Evolutionary conservation across 2,797 vertebrate genomes (phyloP).

Genomic region (Enteromius trimaculatus): DNA sequence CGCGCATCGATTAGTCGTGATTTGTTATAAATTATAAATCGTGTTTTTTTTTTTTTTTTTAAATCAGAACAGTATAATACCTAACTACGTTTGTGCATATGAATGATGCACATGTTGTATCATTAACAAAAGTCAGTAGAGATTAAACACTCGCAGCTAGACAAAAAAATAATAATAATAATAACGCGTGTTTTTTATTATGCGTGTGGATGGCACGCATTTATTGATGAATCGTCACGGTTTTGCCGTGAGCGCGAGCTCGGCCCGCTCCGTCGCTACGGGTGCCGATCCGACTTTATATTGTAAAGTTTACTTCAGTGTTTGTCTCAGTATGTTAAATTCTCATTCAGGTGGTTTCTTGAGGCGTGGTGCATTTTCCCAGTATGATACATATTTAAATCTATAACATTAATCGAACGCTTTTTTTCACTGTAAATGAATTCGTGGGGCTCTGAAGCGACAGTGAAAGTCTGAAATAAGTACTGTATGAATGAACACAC

Average conservation of each 20-base stretch:
- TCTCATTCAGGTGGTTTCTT: not conserved
- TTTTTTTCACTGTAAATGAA: not conserved
- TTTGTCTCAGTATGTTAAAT: not conserved
- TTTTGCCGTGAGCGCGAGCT: not conserved
- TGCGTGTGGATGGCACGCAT: not conserved
- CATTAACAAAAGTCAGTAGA: not conserved
- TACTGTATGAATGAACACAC: not conserved
- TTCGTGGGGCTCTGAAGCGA: not conserved
- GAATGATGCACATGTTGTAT: not conserved
- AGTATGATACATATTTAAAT: not conserved
- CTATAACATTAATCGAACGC: not conserved
- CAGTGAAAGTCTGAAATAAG: not conserved
- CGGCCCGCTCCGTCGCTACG: not conserved
- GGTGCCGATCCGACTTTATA: not conserved
- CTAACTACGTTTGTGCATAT: not conserved
- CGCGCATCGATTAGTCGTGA: not conserved
- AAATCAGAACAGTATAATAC: not conserved
- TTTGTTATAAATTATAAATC: not conserved
- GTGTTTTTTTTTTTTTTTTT: not conserved
- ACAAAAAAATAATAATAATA: not conserved
- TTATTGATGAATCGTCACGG: not conserved
- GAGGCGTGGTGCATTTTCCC: not conserved
- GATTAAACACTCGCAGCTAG: not conserved
- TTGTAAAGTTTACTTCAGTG: not conserved
- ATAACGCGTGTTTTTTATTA: not conserved